phyloP scores from a whole-genome alignment of 23 tunicate species.

The Diplosoma virens region DNA sequence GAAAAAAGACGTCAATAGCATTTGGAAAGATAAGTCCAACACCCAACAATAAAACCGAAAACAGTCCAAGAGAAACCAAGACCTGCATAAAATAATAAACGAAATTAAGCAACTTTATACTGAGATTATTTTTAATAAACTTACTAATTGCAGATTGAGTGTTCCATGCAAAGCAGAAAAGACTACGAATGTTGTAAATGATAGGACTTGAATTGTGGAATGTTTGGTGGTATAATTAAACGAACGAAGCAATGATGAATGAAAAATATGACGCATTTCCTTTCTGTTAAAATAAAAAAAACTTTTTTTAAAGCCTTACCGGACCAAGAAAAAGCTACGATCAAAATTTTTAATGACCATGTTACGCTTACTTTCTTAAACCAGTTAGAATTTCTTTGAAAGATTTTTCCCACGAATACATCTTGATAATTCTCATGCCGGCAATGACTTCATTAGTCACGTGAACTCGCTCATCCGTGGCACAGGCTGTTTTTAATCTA shows the following conservation, averaged over 20 bases:
- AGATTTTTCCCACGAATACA: slow-evolving; percentile 86
- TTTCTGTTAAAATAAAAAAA: not conserved
- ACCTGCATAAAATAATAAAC: not conserved
- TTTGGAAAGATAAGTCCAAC: slow-evolving; percentile 8
- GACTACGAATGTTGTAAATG: not conserved
- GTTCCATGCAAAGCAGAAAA: not conserved
- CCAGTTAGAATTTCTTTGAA: slow-evolving; percentile 34
- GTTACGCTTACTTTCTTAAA: slow-evolving; percentile 53
- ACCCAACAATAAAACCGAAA: not conserved
- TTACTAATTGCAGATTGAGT: not conserved
- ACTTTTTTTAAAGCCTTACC: too few relatives aligned
- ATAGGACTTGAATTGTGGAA: not conserved
- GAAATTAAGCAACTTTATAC: too few relatives aligned
- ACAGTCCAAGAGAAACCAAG: not conserved
- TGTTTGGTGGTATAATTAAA: slow-evolving; percentile 5
- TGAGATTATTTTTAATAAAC: too few relatives aligned
- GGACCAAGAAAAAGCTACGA: too few relatives aligned
- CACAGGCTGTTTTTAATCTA: not conserved
- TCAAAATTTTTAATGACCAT: too few relatives aligned
- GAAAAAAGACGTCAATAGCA: not conserved
- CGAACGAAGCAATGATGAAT: not conserved
- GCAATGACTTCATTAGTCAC: slow-evolving; percentile 67
- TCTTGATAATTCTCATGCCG: slow-evolving; percentile 73
- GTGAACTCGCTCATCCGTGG: slow-evolving; percentile 57
- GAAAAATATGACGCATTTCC: not conserved